Base-by-base conservation (phyloP, 1,140 invertebrate genomes). In the Adelges cooleyi region DNA sequence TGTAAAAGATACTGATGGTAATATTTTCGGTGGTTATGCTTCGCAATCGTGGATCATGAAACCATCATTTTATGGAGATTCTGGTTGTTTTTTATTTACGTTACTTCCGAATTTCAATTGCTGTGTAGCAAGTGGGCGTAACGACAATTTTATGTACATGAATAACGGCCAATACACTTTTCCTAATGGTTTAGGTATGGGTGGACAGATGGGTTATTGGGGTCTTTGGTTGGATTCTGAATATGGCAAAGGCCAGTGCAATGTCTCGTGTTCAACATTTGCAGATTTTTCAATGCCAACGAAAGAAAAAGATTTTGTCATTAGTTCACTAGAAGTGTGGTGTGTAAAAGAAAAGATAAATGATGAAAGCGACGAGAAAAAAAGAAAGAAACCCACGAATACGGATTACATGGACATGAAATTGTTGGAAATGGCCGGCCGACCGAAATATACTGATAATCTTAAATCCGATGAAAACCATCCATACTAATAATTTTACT, bases 131-230 rank as follows among this genome's bases (percentile, higher is more conserved):
- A 89, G 89, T 1, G 83, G 81, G 1, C 92, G 87, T 74, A 95
- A 95, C 75, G 80, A 87, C 69, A 87, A 95, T 72, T 95, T 85
- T 76, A 87, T 92, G 74, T 95, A 95, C 77, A 79, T 95, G 36
- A 95, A 95, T 77, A 76, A 86, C 65, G 83, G 90, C 71, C 89
- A 92, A 69, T 85, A 92, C 74, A 94, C 91, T 0, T 80, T 95
- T 79, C 90, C 90, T 4, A 95, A 95, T 78, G 92, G 92, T 67
- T 73, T 94, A 79, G 82, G 87, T 44, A 89, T 94, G 84, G 92
- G 91, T 38, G 92, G 91, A 0, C 90, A 94, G 74, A 81, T 92
- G 68, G 80, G 84, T 42, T 93, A 90, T 75, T 92, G 89, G 74
- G 90, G 86, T 0, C 76, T 95, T 0, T 95, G 89, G 87, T 71